Evolutionary conservation across 1,140 invertebrate species (phyloP).

Genomic region (Carposina sasakii): DNA sequence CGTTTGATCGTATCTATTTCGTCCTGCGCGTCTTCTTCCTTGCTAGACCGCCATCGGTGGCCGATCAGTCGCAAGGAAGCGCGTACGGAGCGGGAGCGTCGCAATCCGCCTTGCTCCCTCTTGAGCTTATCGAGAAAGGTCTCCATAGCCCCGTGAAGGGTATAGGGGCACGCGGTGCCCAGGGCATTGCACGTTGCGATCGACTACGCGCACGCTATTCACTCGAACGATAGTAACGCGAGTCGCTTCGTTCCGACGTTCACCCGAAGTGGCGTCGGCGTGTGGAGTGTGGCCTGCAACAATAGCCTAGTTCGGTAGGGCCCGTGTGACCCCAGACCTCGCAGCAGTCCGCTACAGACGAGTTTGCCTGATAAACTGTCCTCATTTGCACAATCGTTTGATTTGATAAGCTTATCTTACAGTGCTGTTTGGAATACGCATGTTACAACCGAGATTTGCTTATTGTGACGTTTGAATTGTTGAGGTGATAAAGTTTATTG

Average conservation of each 20-base stretch:
- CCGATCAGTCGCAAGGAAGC: slow-evolving; percentile 80
- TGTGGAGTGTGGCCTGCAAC: slow-evolving; percentile 52
- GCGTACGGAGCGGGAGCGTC: slow-evolving; percentile 80
- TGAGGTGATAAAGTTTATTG: too few species aligned
- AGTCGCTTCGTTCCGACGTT: slow-evolving; percentile 60
- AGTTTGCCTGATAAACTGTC: slow-evolving; percentile 43
- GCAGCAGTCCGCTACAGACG: slow-evolving; percentile 34
- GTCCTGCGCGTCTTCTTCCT: slow-evolving; percentile 47
- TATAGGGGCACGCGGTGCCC: slow-evolving; percentile 45
- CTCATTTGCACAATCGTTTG: slow-evolving; percentile 61
- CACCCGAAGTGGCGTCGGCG: slow-evolving; percentile 53
- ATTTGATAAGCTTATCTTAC: slow-evolving; percentile 57
- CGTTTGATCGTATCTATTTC: slow-evolving; percentile 47
- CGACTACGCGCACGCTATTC: slow-evolving; percentile 66
- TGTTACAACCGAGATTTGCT: slow-evolving; percentile 59
- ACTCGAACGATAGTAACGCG: slow-evolving; percentile 59
- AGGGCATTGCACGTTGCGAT: slow-evolving; percentile 61
- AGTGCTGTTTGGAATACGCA: slow-evolving; percentile 51
- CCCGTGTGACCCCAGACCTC: slow-evolving; percentile 33
- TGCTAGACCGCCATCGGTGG: slow-evolving; percentile 67
- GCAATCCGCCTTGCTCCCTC: slow-evolving; percentile 67
- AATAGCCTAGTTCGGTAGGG: slow-evolving; percentile 46
- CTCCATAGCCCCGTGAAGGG: slow-evolving; percentile 65
- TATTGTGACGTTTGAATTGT: slow-evolving; percentile 50
- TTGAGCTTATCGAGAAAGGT: slow-evolving; percentile 64